These are phyloP conservation scores for Ornithoptera alexandrae DNA, from an alignment of 2,888 invertebrate species.

Conservation along the genomic window DNA sequence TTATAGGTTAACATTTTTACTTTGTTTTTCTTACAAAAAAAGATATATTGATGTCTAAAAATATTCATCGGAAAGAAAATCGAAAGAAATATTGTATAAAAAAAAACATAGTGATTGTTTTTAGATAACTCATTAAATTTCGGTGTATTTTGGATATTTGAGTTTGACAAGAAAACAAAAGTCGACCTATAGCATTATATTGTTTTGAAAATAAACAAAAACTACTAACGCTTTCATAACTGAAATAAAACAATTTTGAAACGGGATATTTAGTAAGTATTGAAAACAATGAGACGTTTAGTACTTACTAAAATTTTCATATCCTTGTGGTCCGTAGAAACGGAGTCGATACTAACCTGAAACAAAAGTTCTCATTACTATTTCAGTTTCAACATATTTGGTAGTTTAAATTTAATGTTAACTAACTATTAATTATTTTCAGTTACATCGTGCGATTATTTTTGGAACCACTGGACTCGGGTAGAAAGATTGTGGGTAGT, in stretches of 20 bases:
- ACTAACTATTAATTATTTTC: not conserved
- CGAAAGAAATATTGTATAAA: too few species aligned
- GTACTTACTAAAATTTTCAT: slow-evolving; percentile 80
- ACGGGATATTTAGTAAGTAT: slow-evolving; percentile 37
- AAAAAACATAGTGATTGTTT: too few species aligned
- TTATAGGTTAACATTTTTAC: too few species aligned
- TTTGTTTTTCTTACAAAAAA: too few species aligned
- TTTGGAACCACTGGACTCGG: too few species aligned
- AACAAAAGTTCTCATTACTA: slow-evolving; percentile 36
- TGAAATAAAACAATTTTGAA: not conserved
- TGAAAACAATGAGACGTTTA: slow-evolving; percentile 47
- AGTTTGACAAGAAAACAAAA: not conserved
- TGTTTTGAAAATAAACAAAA: not conserved
- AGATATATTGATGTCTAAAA: too few species aligned
- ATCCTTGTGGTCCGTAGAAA: slow-evolving; percentile 76
- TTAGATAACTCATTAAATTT: not conserved
- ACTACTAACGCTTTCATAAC: not conserved
- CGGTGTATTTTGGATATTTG: not conserved
- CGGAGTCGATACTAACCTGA: slow-evolving; percentile 78
- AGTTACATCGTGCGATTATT: not conserved
- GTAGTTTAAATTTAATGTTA: not conserved
- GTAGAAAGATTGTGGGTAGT: too few species aligned
- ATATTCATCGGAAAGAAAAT: too few species aligned
- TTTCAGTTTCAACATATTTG: not conserved
- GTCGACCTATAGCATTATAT: not conserved